A percentile compares a stretch with the other conserved stretches of the same genome.
phyloP scores from a whole-genome alignment of 2,797 vertebrate species.

The Masticophis lateralis region DNA sequence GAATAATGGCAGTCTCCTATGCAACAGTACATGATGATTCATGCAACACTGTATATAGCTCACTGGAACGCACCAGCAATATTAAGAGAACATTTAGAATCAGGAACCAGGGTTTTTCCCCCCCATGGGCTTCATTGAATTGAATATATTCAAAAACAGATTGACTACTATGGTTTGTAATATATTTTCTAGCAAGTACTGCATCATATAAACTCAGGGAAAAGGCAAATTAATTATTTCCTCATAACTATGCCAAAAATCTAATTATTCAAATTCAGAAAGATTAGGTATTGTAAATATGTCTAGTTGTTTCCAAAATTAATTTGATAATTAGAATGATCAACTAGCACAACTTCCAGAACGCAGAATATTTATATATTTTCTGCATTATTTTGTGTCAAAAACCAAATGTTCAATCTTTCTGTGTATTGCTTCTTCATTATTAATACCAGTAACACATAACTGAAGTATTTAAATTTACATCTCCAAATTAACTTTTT shows the following conservation, averaged over 20 bases:
- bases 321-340: not conserved
- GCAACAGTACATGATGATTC: not conserved
- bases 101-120: not conserved
- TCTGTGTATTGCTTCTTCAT: not conserved
- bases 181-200: not conserved
- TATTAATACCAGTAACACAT: not conserved
- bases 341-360: not conserved
- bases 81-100: not conserved
- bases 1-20: not conserved
- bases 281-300: not conserved
- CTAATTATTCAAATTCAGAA: not conserved
- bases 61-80: not conserved
- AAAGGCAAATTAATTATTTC: not conserved
- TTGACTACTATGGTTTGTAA: not conserved
- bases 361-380: not conserved
- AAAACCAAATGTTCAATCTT: not conserved
- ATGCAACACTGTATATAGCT: not conserved
- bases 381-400: not conserved
- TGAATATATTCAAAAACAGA: not conserved
- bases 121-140: not conserved
- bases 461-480: not conserved
- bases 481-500: not conserved
- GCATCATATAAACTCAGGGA: not conserved
- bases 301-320: not conserved
- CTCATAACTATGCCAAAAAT: not conserved